Percentiles rank a stretch among this genome's conserved stretches.
Conservation (phyloP, 2,113 vertebrate species). For the Thryonomys swinderianus region DNA sequence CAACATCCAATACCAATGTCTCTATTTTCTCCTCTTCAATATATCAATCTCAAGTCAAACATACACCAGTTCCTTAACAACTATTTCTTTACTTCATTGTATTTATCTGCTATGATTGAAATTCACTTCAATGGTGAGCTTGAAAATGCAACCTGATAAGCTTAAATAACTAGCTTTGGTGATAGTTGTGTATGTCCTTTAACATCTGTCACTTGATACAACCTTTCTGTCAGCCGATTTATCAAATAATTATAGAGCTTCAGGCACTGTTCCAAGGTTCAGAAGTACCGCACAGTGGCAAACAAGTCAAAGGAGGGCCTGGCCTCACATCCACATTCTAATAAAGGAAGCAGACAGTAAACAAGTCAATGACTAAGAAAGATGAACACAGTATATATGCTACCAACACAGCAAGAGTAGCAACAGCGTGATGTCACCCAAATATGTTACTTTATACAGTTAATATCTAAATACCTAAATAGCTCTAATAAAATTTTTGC, state of each 20-base stretch:
- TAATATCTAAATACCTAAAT: background rate
- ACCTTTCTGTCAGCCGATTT: background rate
- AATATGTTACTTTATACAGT: background rate
- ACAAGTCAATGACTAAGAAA: background rate
- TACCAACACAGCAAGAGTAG: background rate
- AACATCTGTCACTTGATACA: background rate
- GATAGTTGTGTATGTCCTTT: background rate
- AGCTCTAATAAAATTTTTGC: background rate
- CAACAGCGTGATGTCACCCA: background rate
- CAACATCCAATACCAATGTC: background rate
- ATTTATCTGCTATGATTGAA: conserved; percentile 22
- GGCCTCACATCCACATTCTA: background rate
- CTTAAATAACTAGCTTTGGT: conserved; percentile 4
- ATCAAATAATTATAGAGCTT: background rate
- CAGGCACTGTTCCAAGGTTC: background rate
- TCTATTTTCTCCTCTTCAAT: background rate
- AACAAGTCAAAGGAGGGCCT: background rate
- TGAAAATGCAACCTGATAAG: background rate
- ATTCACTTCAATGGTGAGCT: conserved; percentile 1
- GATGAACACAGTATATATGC: background rate
- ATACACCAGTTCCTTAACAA: background rate
- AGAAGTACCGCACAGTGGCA: background rate
- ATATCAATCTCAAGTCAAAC: background rate
- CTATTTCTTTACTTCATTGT: conserved; percentile 1
- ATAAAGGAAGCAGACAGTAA: background rate